These are phyloP conservation scores for Dasysyrphus tricinctus DNA, from an alignment of 2,888 invertebrate genomes.

Conservation along the genomic window DNA sequence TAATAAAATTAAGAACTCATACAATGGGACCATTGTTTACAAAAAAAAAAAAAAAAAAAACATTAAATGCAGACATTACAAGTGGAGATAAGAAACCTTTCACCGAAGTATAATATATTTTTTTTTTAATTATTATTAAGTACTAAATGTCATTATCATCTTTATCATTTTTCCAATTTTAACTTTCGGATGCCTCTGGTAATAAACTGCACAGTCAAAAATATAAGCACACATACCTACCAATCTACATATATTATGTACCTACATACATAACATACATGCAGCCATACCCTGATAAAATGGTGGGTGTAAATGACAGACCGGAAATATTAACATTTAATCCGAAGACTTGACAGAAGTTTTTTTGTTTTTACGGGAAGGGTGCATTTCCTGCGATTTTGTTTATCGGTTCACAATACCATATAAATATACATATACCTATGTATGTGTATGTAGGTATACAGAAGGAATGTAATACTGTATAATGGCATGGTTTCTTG, in stretches of 20 bases:
- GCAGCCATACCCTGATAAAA: too few species aligned
- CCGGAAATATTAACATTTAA: slow-evolving; percentile 1
- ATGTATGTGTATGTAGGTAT: too few species aligned
- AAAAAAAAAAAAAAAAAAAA: slow-evolving; percentile 16
- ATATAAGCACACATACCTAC: background rate
- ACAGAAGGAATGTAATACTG: too few species aligned
- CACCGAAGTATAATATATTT: background rate
- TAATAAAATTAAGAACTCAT: slow-evolving; percentile 19
- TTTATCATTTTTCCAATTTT: background rate
- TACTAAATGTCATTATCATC: slow-evolving; percentile 15
- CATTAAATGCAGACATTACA: slow-evolving; percentile 14
- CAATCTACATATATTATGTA: background rate
- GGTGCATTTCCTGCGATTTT: background rate
- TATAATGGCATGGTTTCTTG: background rate
- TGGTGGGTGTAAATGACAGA: slow-evolving; percentile 7
- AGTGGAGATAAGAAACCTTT: background rate
- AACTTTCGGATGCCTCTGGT: background rate
- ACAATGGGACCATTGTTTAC: slow-evolving; percentile 49
- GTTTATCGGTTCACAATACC: too few species aligned
- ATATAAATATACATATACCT: too few species aligned
- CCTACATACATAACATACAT: too few species aligned
- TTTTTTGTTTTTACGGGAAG: slow-evolving; percentile 3
- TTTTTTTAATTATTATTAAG: background rate
- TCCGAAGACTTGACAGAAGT: slow-evolving; percentile 13
- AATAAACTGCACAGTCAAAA: background rate